A percentile compares a stretch with the other conserved stretches of the same genome.
Evolutionary conservation across 2,113 vertebrate species (phyloP).

Genomic region (Galbula dea): DNA sequence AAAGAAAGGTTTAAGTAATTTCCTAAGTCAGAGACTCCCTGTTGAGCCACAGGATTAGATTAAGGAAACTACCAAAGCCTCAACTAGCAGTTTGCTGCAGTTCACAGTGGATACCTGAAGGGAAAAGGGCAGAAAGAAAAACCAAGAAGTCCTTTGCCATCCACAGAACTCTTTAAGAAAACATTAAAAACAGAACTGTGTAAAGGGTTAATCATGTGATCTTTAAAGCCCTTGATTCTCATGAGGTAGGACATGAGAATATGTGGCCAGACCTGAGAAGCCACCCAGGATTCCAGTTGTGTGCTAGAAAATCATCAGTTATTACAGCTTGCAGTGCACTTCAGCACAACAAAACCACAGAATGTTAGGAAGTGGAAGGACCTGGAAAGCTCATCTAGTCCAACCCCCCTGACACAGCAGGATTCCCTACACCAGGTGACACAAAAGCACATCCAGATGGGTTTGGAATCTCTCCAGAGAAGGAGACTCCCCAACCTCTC

Average conservation of each 20-base stretch:
- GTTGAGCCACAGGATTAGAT: neutral
- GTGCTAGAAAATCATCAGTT: neutral
- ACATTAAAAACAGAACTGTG: neutral
- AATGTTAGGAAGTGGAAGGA: no score
- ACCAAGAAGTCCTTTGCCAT: neutral
- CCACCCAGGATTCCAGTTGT: neutral
- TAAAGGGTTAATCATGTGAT: neutral
- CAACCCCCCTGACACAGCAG: no score
- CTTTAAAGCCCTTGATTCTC: neutral
- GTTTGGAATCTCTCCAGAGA: no score
- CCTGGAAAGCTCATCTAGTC: no score
- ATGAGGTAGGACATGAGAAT: neutral
- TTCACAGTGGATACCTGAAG: neutral
- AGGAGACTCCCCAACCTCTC: no score
- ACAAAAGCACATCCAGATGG: no score
- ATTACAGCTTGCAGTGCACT: neutral
- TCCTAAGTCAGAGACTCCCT: neutral
- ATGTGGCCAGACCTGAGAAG: neutral
- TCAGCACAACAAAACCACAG: neutral
- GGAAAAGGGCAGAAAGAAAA: neutral
- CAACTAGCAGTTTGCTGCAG: neutral
- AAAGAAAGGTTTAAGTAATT: neutral
- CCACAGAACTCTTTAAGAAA: neutral
- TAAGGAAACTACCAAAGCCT: neutral
- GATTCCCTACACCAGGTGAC: no score